Percentiles rank a stretch among this genome's conserved stretches.
These are phyloP conservation scores for Platycheirus rosarum DNA, from an alignment of 2,888 invertebrate genomes.

Conservation along the genomic window DNA sequence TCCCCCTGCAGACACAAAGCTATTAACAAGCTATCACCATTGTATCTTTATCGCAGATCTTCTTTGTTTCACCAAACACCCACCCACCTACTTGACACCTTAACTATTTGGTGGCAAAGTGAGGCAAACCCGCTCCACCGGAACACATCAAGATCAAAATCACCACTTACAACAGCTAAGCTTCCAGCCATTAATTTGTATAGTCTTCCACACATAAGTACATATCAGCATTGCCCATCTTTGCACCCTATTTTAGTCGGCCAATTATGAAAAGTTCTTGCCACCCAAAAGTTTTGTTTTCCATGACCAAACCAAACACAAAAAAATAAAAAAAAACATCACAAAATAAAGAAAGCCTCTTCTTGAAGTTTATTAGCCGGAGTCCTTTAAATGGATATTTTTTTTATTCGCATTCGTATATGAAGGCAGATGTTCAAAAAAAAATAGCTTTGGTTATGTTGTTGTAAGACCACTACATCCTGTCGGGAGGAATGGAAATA, in stretches of 20 bases:
- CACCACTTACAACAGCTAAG: conserved; percentile 66
- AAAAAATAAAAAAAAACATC: conserved; percentile 17
- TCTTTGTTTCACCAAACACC: conserved; percentile 57
- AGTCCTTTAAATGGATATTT: conserved; percentile 57
- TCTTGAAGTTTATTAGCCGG: conserved; percentile 65
- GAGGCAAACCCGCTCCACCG: conserved; percentile 24
- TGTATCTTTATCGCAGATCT: conserved; percentile 54
- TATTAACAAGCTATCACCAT: conserved; percentile 22
- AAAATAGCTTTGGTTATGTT: conserved; percentile 38
- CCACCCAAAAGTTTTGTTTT: conserved; percentile 51
- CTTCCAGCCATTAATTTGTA: conserved; percentile 62
- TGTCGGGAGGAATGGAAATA: neutral
- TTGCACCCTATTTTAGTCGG: conserved; percentile 15
- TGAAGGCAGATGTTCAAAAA: conserved; percentile 7
- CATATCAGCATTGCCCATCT: neutral
- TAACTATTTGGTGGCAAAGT: conserved; percentile 17
- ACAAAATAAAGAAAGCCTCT: conserved; percentile 52
- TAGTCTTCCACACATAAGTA: conserved; percentile 52
- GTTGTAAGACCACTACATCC: conserved; percentile 31
- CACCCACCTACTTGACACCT: conserved; percentile 17
- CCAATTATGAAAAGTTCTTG: conserved; percentile 44
- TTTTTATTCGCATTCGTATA: conserved; percentile 25
- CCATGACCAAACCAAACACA: conserved; percentile 2
- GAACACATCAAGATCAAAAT: conserved; percentile 61
- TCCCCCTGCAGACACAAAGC: no score